Base-by-base conservation (phyloP, 1,140 invertebrate species). In the Drosophila melanica region DNA sequence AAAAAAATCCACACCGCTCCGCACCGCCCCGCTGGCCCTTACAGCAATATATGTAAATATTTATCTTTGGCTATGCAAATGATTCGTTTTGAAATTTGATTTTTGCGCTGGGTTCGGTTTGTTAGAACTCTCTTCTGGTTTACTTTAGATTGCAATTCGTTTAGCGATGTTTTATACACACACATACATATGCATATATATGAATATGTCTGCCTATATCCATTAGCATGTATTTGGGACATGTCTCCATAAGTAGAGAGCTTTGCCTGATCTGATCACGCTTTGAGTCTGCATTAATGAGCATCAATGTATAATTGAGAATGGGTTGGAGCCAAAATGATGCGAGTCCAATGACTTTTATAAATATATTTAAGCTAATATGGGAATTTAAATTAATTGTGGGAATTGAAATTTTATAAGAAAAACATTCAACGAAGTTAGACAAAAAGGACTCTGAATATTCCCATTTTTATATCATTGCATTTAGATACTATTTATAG, bases 61-160 rank as follows among this genome's bases (percentile, higher is more conserved):
- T 68, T 73, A 68, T 73, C 27, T 66, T 51, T 18, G 33, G n/a
- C 62, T 58, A 72, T 68, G 70, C 64, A 60, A 60, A 60, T 68
- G 64, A 54, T 72, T 72, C 37, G 58, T 70, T 70, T 51, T 10
- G 48, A 53, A 35, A 53, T 53, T 53, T 35, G 50, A 53, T 64
- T 66, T 58, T 54, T 54, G 48, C 62, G 51, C 33, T 27, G 27
- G 6, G 33, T 1, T 9, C 0, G 9, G 33, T 10, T 35, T 10
- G 9, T 10, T 3, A 10, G 33, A 62, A 20, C 9, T 20, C 44
- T 9, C 7, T 6, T 50, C 7, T 2, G 10, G 50, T 14, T 7
- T 5, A 41, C 14, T 18, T 27, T 33, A 9, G 9, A 16, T n/a
- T 53, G 50, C 50, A 35, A 51, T 51, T 16, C 30, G 27, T 30